Base-by-base conservation (phyloP, 1,140 invertebrate species). In the Dinothrombium tinctorium region DNA sequence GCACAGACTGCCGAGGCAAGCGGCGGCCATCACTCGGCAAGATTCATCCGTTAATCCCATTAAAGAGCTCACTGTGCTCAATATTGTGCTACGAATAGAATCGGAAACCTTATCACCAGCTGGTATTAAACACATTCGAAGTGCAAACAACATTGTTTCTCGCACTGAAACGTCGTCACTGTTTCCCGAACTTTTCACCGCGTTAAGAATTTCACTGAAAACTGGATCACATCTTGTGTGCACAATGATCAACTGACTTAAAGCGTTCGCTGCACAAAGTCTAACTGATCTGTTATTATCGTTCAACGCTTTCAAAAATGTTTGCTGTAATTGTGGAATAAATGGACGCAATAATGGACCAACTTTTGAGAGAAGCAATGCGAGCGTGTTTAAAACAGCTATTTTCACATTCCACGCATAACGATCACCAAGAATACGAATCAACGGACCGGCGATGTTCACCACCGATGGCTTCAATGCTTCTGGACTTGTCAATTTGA, bases 281-380 rank as follows among this genome's bases (percentile, higher is more conserved):
- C 87, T 66, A 1, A 95, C 86, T 49, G 70, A 68, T 45, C 84
- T 63, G 56, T 83, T 79, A 20, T 73, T 69, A 58, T 95, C 90
- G 57, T 77, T 76, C 15, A 94, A 62, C 3, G 87, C 75, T 64
- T 90, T 90, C 11, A 95, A 64, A 59, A 98, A 96, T 4, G 90
- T 95, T 15, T 87, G 94, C 67, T 96, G 89, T 8, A 98, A 65
- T 64, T 98, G 90, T 9, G 92, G 90, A 51, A 98, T 64, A 60
- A 98, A 98, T 54, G 95, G 87, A 60, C 90, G 94, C 54, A 98
- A 59, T 69, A 87, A 77, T 8, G 76, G 67, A 14, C 83, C 82
- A 43, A 86, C 77, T 67, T 89, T 90, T 12, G 73, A 70, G n/a
- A 98, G 62, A 15, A 98, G 63, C 37, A 83, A 68, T 1, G 82